Evolutionary conservation across 2,113 vertebrate genomes (phyloP), one percentile per base, ranked within the genome.

Genomic region (Sander vitreus): DNA sequence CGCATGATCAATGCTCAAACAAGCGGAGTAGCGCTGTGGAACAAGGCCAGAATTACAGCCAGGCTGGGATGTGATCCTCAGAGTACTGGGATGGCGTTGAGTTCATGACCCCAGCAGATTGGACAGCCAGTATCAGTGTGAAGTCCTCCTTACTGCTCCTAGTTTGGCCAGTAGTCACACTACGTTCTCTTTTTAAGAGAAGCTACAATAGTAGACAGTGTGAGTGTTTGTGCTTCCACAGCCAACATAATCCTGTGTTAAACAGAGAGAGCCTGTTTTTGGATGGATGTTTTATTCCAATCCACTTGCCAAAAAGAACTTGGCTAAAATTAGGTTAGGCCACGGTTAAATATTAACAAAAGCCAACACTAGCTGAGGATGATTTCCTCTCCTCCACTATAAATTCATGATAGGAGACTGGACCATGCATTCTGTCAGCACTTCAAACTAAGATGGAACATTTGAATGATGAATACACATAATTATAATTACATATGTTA

Each of bases 31-130:
- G 0, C 54, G 4, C 58, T 14, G 36, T 76, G 83, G 83, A 88
- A 23, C 2, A 16, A 65, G 50, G 73, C 82, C 88, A 85, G 77
- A 68, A 39, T 65, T 3, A 71, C 83, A 43, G 65, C 74, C 62
- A 45, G 81, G 50, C 83, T 19, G 70, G 47, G 73, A 75, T 11
- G 80, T 75, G 73, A 55, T 84, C 48, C 70, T 27, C 33, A 59
- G 36, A 60, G 72, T n/a, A 25, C 69, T 47, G 81, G 69, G 66
- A 73, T 58, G 4, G 72, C 70, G 71, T 66, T 30, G 77, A 88
- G 91, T 85, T 86, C 87, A 50, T 0, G 81, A 90, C 80, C 84
- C 54, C 18, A 21, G 73, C 85, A 84, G 83, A 90, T 65, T 89
- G 87, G 67, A 59, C 84, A 50, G 75, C 69, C 77, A 70, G 66